Conservation (phyloP, 1,140 invertebrate genomes). For the Zophobas morio region DNA sequence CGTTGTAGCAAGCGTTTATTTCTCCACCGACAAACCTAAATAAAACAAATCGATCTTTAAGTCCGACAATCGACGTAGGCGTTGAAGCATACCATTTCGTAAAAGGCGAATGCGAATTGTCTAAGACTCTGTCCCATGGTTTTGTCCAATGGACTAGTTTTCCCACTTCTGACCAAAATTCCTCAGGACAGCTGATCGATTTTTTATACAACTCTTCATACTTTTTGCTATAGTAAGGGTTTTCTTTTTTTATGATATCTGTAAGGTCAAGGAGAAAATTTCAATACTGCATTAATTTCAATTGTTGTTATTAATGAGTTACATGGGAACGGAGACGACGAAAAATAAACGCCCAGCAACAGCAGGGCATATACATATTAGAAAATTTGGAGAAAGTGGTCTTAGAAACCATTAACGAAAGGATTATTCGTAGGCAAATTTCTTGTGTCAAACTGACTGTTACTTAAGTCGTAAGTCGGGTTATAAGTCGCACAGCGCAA, state of each 20-base stretch:
- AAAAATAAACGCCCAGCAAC: too few relatives aligned
- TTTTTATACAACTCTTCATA: conserved; percentile 79
- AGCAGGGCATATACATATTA: too few relatives aligned
- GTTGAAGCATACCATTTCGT: conserved; percentile 84
- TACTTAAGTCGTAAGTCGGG: too few relatives aligned
- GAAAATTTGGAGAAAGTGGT: too few relatives aligned
- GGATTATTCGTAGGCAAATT: too few relatives aligned
- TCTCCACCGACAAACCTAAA: conserved; percentile 90
- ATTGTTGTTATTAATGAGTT: too few relatives aligned
- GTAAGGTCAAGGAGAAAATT: conserved; percentile 17
- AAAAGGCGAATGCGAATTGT: conserved; percentile 86
- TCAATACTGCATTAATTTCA: background rate
- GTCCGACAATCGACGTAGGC: background rate
- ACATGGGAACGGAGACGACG: too few relatives aligned
- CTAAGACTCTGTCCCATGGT: conserved; percentile 87
- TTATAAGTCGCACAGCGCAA: too few relatives aligned
- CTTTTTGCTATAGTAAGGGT: conserved; percentile 63
- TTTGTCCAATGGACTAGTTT: conserved; percentile 84
- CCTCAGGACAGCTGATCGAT: conserved; percentile 84
- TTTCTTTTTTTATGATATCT: conserved; percentile 47
- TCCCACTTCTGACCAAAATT: conserved; percentile 89
- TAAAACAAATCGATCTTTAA: background rate
- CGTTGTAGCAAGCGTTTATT: conserved; percentile 94
- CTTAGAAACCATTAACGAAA: too few relatives aligned
- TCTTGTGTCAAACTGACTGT: too few relatives aligned